Conservation (phyloP, 2,113 vertebrate species). For the Chunga burmeisteri region DNA sequence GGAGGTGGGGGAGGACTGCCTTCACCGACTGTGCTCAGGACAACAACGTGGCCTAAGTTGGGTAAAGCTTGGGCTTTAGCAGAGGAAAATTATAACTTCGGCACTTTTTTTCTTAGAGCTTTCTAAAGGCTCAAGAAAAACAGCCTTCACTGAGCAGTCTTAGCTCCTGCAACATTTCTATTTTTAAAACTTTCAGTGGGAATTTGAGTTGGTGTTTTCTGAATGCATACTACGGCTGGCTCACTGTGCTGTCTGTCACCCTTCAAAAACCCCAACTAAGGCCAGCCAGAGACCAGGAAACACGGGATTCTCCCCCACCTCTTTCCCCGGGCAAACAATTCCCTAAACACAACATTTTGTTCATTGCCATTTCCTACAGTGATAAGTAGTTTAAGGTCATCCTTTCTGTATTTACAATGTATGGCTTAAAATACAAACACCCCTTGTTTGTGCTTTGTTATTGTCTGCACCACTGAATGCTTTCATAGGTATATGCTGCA, state of each 20-base stretch:
- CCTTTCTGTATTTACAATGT: neutral
- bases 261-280: neutral
- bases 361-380: neutral
- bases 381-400: conserved; percentile 51
- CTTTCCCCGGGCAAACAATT: neutral
- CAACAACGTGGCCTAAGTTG: neutral
- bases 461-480: conserved; percentile 37
- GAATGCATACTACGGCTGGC: neutral
- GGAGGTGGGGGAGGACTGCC: fast-evolving
- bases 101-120: neutral
- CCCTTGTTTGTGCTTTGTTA: conserved; percentile 29
- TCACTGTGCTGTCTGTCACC: neutral
- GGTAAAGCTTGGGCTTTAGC: neutral
- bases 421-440: conserved; percentile 39
- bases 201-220: neutral
- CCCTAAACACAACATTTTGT: neutral
- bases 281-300: neutral
- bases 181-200: neutral
- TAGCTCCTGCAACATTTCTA: neutral
- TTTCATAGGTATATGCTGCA: conserved; percentile 1
- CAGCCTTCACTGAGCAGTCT: neutral
- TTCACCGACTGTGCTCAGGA: neutral
- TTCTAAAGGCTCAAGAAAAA: neutral
- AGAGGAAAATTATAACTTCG: neutral
- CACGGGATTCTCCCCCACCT: neutral